Conservation (phyloP, 2,797 vertebrate species). For the Pseudochirops cupreus region DNA sequence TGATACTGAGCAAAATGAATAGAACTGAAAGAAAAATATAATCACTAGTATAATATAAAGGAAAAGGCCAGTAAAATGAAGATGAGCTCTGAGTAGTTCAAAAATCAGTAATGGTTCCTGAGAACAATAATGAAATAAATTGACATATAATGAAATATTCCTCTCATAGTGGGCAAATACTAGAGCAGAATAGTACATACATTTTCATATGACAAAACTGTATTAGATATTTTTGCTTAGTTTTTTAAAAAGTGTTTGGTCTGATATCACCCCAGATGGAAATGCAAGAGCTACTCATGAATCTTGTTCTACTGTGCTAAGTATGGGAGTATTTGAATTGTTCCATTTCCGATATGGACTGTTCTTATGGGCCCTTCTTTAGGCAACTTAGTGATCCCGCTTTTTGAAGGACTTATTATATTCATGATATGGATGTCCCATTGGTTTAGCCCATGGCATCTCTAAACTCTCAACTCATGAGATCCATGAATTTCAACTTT, state of each 20-base stretch:
- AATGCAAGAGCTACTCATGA: not conserved
- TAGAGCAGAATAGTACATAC: not conserved
- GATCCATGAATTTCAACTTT: not conserved
- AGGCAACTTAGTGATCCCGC: not conserved
- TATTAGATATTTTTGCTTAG: not conserved
- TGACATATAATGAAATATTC: not conserved
- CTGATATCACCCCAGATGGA: not conserved
- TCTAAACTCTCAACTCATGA: not conserved
- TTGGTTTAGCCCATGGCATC: not conserved
- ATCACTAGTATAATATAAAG: not conserved
- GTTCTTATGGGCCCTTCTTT: not conserved
- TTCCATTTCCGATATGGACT: not conserved
- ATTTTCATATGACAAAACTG: not conserved
- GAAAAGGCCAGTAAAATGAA: not conserved
- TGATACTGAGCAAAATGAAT: slow-evolving; percentile 29
- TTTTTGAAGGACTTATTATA: not conserved
- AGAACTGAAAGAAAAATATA: not conserved
- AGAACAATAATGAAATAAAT: not conserved
- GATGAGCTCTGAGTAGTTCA: not conserved
- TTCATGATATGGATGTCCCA: not conserved
- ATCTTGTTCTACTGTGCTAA: not conserved
- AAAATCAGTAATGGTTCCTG: not conserved
- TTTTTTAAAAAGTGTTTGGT: not conserved
- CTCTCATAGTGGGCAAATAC: not conserved
- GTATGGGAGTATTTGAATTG: not conserved